Percentiles rank a stretch among this genome's conserved stretches.
These are phyloP conservation scores for Bilobella aurantiaca DNA, from an alignment of 1,140 invertebrate genomes.

Conservation along the genomic window DNA sequence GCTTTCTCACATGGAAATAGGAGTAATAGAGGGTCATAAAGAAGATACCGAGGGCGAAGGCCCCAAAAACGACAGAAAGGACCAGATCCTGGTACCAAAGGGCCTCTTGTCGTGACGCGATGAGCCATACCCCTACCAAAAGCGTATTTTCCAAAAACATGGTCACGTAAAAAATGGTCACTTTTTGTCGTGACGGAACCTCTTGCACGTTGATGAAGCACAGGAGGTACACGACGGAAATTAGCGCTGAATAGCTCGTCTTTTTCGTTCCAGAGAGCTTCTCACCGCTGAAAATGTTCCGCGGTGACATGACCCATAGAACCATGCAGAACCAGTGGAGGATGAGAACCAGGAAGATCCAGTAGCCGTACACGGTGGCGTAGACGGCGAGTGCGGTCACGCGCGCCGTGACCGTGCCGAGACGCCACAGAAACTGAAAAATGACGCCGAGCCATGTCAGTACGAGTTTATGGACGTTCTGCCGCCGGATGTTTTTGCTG, in stretches of 20 bases:
- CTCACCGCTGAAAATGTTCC: slow-evolving; percentile 71
- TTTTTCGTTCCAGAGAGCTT: slow-evolving; percentile 55
- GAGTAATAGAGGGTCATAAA: slow-evolving; percentile 79
- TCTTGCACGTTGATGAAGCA: slow-evolving; percentile 82
- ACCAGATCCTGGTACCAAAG: slow-evolving; percentile 43
- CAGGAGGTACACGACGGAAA: slow-evolving; percentile 78
- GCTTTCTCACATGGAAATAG: slow-evolving; percentile 47
- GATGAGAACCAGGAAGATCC: slow-evolving; percentile 66
- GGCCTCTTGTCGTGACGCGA: slow-evolving; percentile 42
- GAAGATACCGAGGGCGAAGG: slow-evolving; percentile 63
- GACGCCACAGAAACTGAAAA: slow-evolving; percentile 60
- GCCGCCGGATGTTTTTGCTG: slow-evolving; percentile 69
- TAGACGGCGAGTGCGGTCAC: slow-evolving; percentile 72
- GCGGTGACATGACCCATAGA: slow-evolving; percentile 71
- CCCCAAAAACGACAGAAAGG: slow-evolving; percentile 49
- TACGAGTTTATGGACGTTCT: slow-evolving; percentile 70
- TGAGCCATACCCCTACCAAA: slow-evolving; percentile 57
- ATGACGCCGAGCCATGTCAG: slow-evolving; percentile 82
- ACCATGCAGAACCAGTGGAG: slow-evolving; percentile 76
- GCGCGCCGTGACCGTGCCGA: slow-evolving; percentile 73
- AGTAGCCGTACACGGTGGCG: slow-evolving; percentile 70
- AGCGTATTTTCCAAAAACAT: slow-evolving; percentile 80
- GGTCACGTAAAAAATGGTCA: slow-evolving; percentile 78
- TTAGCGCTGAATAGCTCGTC: slow-evolving; percentile 56
- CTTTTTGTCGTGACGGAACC: slow-evolving; percentile 64